A percentile compares a stretch with the other conserved stretches of the same genome.
Conservation (phyloP, 1,140 invertebrate species). For the Periplaneta americana region DNA sequence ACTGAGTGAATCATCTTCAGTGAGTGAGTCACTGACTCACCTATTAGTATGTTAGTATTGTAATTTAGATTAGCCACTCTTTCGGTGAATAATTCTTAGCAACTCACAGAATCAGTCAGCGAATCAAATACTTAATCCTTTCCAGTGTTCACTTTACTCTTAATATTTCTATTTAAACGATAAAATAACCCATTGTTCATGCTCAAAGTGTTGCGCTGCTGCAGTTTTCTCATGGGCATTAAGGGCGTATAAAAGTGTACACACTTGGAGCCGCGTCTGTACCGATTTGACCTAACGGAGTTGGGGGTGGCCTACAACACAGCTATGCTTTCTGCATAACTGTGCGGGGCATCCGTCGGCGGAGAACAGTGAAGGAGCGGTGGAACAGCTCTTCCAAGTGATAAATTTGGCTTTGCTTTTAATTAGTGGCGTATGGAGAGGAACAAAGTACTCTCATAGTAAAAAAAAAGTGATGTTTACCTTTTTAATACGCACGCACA, state of each 20-base stretch:
- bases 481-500: background rate
- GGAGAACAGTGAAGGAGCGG: background rate
- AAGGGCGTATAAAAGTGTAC: background rate
- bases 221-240: too few relatives aligned
- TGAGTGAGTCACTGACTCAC: too few relatives aligned
- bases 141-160: too few relatives aligned
- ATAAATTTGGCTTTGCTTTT: background rate
- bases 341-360: background rate
- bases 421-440: background rate
- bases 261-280: background rate
- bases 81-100: too few relatives aligned
- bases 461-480: background rate
- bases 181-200: too few relatives aligned
- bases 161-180: too few relatives aligned
- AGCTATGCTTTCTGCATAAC: background rate
- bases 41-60: too few relatives aligned
- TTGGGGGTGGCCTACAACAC: background rate
- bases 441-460: background rate
- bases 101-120: too few relatives aligned
- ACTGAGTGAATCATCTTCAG: too few relatives aligned
- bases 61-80: too few relatives aligned
- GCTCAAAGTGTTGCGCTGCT: too few relatives aligned
- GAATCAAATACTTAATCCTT: too few relatives aligned
- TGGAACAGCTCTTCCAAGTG: background rate
- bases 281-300: background rate